Conservation (phyloP, 2,888 invertebrate genomes). For the Cinara cedri region DNA sequence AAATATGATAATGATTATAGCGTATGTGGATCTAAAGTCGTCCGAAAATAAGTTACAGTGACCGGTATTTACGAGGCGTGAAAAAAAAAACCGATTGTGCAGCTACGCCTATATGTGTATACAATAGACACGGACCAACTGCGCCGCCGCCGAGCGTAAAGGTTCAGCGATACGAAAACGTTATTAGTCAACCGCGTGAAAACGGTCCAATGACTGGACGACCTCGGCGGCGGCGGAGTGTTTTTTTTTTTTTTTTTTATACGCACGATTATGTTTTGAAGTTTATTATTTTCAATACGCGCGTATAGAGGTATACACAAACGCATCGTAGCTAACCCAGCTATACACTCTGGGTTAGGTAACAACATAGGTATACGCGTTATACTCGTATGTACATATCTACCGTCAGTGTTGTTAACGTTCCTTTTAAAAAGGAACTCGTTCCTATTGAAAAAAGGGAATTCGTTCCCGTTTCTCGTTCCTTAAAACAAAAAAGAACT, state of each 20-base stretch:
- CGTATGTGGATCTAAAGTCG: too few relatives aligned
- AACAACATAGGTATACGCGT: too few relatives aligned
- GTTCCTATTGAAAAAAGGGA: too few relatives aligned
- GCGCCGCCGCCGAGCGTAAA: not conserved
- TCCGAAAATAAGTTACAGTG: not conserved
- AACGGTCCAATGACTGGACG: conserved; percentile 38
- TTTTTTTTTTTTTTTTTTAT: conserved; percentile 4
- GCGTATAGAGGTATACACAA: not conserved
- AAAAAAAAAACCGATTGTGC: not conserved
- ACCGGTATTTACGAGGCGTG: not conserved
- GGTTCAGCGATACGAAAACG: conserved; percentile 4
- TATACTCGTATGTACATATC: too few relatives aligned
- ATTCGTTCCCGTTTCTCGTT: too few relatives aligned
- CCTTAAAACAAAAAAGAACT: too few relatives aligned
- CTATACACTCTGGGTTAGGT: too few relatives aligned
- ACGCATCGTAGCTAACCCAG: too few relatives aligned
- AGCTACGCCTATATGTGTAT: too few relatives aligned
- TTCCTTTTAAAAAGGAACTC: too few relatives aligned
- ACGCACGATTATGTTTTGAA: conserved; percentile 19
- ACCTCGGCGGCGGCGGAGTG: conserved; percentile 10
- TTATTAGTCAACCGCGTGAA: conserved; percentile 32
- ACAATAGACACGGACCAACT: not conserved
- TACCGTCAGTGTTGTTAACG: too few relatives aligned
- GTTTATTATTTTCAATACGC: conserved; percentile 17
- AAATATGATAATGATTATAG: too few relatives aligned